Base-by-base conservation (phyloP, 2,888 invertebrate species). In the Cephonodes hylas region DNA sequence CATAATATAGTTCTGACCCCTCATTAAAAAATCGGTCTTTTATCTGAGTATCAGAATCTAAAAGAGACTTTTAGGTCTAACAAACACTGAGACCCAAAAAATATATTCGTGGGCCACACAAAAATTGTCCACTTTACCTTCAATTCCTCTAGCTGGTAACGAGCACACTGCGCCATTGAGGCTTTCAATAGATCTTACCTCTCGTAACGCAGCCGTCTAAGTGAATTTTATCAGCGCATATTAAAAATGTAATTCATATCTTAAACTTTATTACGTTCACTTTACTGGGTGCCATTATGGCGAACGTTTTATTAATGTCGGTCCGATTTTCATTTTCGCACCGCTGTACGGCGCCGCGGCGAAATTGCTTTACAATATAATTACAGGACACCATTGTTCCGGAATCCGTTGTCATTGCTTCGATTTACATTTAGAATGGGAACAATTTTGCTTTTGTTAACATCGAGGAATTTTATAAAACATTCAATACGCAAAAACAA, bases 331-430 rank as follows among this genome's bases (percentile, higher is more conserved):
- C 78, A 85, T 85, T 86, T 81, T 75, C 72, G 65, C 74, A 68
- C 68, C 66, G 72, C 68, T 67, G 68, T 59, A 71, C 72, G 77
- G 73, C 69, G 72, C 72, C 76, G 79, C 73, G 78, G 79, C 81
- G 75, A 81, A 90, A 89, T 90, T 86, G 85, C 85, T 89, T 87
- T 85, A 86, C 86, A 88, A 89, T 90, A 88, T 85, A 89, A 89
- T 90, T 89, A 88, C 83, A 76, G 76, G 70, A 74, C 73, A 76
- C 83, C 78, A 85, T 87, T 86, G 88, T 87, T 77, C 80, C 71
- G 75, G 74, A 78, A 80, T 78, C 73, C 76, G 70, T 67, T 70
- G 73, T 68, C 77, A 72, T 72, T 75, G 77, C 76, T 84, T 85
- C 83, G 84, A 89, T 89, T 89, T 89, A 83, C 85, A 86, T 89